Evolutionary conservation across 2,113 vertebrate genomes (phyloP), one percentile per base, ranked within the genome.

Genomic region (Corvus hawaiiensis): DNA sequence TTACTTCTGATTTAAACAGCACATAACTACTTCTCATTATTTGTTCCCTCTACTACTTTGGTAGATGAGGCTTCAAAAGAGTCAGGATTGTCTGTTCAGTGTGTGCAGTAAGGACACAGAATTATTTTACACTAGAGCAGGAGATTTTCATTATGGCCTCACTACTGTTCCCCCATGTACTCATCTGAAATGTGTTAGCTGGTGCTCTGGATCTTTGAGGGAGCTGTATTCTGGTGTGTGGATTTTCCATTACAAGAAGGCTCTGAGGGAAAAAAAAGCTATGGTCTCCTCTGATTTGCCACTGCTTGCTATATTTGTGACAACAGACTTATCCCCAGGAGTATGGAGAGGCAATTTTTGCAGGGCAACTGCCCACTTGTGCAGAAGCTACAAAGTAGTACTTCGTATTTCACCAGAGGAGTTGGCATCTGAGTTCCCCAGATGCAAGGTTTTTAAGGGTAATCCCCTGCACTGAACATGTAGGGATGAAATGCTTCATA

Each of bases 221-320:
- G 26, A 82, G 21, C 19, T 52, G 16, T 55, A 33, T 51, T 59
- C 39, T 55, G 48, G 16, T 28, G 22, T 39, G 27, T 61, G 59
- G 30, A 68, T 73, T 73, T 76, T 63, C 24, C 26, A 23, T 44
- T 35, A 43, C 16, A 56, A 14, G 43, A 94, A 54, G 16, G 13
- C 28, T 51, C 4, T 24, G 27, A 15, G 14, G 1, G 1, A 3
- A 52, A 30, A 33, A n/a, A 8, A 3, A 8, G 4, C 32, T 64
- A 6, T 33, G 9, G 19, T 87, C 49, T 89, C 16, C 35, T 81
- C 33, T 61, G 41, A 69, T 86, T 77, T 80, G 23, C 43, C 59
- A 19, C 54, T 51, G 10, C 58, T 93, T 78, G 14, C 52, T 67
- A 3, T 62, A 41, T 93, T 74, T 93, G 27, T 90, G 54, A 32